Base-by-base conservation (phyloP, 2,888 invertebrate species). In the Ryuthela nishihirai region DNA sequence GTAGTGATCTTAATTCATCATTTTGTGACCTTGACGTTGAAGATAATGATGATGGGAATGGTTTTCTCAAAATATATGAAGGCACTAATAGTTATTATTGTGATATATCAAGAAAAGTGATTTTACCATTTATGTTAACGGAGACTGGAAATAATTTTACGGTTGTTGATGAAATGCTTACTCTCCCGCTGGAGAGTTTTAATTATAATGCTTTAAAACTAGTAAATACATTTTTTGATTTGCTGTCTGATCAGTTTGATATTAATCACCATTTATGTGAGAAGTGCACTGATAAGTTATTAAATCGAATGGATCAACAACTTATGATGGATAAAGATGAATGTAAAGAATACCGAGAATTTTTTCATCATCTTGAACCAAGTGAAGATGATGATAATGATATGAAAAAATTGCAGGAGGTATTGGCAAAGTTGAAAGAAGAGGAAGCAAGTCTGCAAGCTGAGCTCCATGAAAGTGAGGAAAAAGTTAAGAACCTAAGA, bases 241-340 rank as follows among this genome's bases (percentile, higher is more conserved):
- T 89, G 64, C 77, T 97, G 48, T 94, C 95, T 18, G 90, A 90
- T 48, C 91, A 89, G 72, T 92, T 93, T 1, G 88, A 90, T 71
- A 86, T 95, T 1, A 94, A 97, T 74, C 95, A 97, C 77, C 95
- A 95, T 0, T 75, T 97, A 12, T 97, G 97, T 71, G 93, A 93
- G 74, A 95, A 97, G 74, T 97, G 95, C 71, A 88, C 93, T 0
- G 97, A 97, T 73, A 85, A 86, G 4, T 79, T 97, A 62, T 76
- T 94, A 65, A 87, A 91, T 72, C 79, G 90, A 36, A 85, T 95
- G 82, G 93, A 93, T 70, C 85, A 88, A 62, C 89, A 94, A 72
- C 77, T 95, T 45, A 81, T 71, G 49, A 69, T 71, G n/a, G 72
- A 74, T 15, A 75, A 76, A 48, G 73, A 74, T 49, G 67, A 68